A percentile compares a stretch with the other conserved stretches of the same genome.
Conservation (phyloP, 2,113 vertebrate genomes). For the Morone saxatilis region DNA sequence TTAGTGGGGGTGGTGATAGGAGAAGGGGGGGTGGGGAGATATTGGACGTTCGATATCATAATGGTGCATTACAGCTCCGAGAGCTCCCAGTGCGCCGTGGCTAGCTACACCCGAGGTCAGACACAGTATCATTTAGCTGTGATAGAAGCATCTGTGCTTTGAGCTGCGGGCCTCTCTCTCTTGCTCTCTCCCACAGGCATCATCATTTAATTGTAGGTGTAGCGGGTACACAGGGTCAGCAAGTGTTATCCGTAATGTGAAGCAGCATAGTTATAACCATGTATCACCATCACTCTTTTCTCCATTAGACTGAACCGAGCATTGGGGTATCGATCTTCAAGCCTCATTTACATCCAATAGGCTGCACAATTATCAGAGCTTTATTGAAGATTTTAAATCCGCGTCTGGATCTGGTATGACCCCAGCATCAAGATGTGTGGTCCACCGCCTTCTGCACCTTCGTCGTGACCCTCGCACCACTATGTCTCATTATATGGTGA, state of each 20-base stretch:
- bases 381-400: constrained; percentile 69
- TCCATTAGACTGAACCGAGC: constrained; percentile 50
- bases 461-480: constrained; percentile 45
- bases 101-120: constrained; percentile 72
- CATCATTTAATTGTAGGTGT: constrained; percentile 77
- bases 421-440: constrained; percentile 37
- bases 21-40: neutral
- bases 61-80: constrained; percentile 75
- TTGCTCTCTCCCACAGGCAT: constrained; percentile 56
- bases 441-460: constrained; percentile 20
- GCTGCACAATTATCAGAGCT: constrained; percentile 58
- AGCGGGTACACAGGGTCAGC: constrained; percentile 56
- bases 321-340: constrained; percentile 57
- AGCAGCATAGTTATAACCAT: constrained; percentile 49
- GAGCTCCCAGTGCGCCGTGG: constrained; percentile 56
- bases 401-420: constrained; percentile 47
- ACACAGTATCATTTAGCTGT: constrained; percentile 66
- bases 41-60: constrained; percentile 72
- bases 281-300: constrained; percentile 55
- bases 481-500: constrained; percentile 74
- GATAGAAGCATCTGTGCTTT: constrained; percentile 70
- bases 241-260: constrained; percentile 67
- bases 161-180: constrained; percentile 49
- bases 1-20: constrained; percentile 1
- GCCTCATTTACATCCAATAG: constrained; percentile 69